Base-by-base conservation (phyloP, 2,113 vertebrate genomes). In the Nibea coibor region DNA sequence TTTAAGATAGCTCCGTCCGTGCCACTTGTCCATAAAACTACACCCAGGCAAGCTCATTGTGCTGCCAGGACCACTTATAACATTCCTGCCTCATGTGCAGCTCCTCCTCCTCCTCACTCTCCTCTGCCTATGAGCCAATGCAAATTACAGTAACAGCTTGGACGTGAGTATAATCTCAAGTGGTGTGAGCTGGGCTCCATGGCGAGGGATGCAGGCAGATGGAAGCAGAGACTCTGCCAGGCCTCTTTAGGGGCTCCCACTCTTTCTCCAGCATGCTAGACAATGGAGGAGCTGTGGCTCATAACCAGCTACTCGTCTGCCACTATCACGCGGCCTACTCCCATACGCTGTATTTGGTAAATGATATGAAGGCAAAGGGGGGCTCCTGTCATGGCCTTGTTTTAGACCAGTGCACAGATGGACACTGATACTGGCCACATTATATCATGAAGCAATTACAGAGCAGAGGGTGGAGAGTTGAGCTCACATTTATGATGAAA, bases 71-170 rank as follows among this genome's bases (percentile, higher is more conserved):
- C 81, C 79, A 90, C 90, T 92, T 92, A 88, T 45, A 84, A 84
- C 82, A 86, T 82, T 80, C 76, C 92, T 83, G 90, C 88, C 80
- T 92, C 91, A 90, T 89, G 87, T 64, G 82, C 91, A 84, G 72
- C 89, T 91, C 85, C 90, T 79, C 90, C 85, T 80, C 88, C 87
- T 89, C 81, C 84, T 83, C 84, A 76, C 81, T 92, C 86, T 81
- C 48, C 39, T 85, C 86, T 87, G 83, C 89, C 87, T 78, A 88
- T 81, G 90, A 90, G 92, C 91, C 93, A 93, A 91, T 90, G 90
- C 86, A 92, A 93, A 94, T 94, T 92, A 94, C 91, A 92, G 93
- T 90, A 93, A 94, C 92, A 94, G 91, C 93, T 93, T 93, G 93
- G 90, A 93, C 89, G 92, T 91, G 90, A 88, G 86, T 83, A 84